Conservation (phyloP, 2,797 vertebrate species). For the Kryptopterus vitreolus region DNA sequence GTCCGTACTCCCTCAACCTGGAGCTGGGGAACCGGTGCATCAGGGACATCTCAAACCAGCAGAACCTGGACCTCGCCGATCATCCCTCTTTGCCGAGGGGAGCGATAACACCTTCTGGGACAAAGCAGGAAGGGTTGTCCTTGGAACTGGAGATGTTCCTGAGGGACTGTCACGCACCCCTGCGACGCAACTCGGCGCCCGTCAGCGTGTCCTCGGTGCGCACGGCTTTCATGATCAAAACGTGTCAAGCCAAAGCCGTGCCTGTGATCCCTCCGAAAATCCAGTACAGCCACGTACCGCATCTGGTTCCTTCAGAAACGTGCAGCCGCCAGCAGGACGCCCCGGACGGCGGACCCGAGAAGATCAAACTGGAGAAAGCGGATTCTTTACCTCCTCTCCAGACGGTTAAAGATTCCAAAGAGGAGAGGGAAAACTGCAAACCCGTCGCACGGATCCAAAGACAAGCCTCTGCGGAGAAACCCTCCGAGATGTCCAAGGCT, state of each 20-base stretch:
- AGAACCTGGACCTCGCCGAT: constrained; percentile 63
- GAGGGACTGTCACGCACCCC: constrained; percentile 71
- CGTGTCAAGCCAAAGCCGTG: constrained; percentile 92
- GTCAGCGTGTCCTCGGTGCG: constrained; percentile 92
- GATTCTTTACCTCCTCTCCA: constrained; percentile 64
- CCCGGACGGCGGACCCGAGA: constrained; percentile 66
- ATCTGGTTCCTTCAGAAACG: constrained; percentile 76
- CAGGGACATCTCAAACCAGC: constrained; percentile 76
- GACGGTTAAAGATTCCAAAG: constrained; percentile 73
- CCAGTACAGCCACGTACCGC: constrained; percentile 94
- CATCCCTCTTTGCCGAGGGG: constrained; percentile 58
- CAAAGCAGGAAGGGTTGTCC: constrained; percentile 58
- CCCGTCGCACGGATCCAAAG: constrained; percentile 64
- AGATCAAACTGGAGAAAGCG: constrained; percentile 63
- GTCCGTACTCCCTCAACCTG: constrained; percentile 89
- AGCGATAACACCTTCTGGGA: constrained; percentile 51
- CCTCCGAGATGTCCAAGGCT: constrained; percentile 65
- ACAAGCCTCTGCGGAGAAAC: constrained; percentile 63
- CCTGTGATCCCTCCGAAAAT: constrained; percentile 93
- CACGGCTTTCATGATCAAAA: constrained; percentile 96
- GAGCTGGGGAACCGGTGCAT: constrained; percentile 77
- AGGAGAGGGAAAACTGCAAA: constrained; percentile 79
- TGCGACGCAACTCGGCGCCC: constrained; percentile 92
- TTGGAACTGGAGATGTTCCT: constrained; percentile 76
- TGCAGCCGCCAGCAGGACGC: constrained; percentile 61